Conservation (phyloP, 2,113 vertebrate genomes). For the Rattus rattus region DNA sequence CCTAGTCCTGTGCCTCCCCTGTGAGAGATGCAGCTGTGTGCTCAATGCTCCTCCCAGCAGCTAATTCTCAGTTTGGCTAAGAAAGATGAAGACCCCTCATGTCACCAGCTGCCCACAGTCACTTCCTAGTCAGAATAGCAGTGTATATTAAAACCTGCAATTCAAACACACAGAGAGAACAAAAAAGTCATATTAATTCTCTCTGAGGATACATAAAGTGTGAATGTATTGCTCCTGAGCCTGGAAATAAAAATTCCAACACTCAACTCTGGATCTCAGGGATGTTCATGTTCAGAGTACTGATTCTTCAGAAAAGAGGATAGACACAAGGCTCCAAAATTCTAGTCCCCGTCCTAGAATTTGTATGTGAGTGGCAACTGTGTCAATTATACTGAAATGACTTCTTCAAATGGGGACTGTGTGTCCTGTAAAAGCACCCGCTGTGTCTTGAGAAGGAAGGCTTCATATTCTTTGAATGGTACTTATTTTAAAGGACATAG, state of each 20-base stretch:
- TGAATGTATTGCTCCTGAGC: conserved; percentile 61
- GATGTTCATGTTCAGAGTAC: conserved; percentile 47
- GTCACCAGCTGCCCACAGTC: conserved; percentile 74
- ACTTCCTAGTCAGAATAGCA: conserved; percentile 76
- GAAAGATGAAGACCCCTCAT: conserved; percentile 74
- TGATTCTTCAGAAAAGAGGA: neutral
- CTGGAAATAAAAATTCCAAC: conserved; percentile 51
- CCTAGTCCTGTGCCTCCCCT: conserved; percentile 48
- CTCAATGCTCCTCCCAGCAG: conserved; percentile 53
- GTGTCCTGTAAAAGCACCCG: neutral
- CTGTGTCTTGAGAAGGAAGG: neutral
- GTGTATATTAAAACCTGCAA: conserved; percentile 82
- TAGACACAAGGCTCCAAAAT: neutral
- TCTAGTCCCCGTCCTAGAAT: neutral
- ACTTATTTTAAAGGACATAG: neutral
- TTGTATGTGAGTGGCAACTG: neutral
- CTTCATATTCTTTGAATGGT: neutral
- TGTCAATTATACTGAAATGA: neutral
- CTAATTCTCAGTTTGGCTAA: conserved; percentile 33
- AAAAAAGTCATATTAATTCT: conserved; percentile 86
- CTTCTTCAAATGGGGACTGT: neutral
- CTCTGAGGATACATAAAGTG: conserved; percentile 84
- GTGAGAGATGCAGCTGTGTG: conserved; percentile 58
- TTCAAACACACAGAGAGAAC: conserved; percentile 83
- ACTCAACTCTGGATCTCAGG: conserved; percentile 18